Evolutionary conservation across 1,140 invertebrate genomes (phyloP).

Genomic region (Aphidius gifuensis): DNA sequence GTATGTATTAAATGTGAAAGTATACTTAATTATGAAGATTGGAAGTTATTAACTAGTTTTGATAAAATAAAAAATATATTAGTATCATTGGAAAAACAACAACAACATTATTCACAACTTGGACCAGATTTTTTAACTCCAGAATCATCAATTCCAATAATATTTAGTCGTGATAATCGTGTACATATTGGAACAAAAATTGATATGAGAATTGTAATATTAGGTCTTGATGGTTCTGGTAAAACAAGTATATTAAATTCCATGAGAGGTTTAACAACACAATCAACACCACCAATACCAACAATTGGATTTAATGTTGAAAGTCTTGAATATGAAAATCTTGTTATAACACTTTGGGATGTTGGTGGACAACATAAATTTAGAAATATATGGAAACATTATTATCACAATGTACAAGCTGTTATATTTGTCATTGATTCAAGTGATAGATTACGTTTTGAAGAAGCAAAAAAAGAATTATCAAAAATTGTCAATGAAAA

Average conservation of each 20-base stretch:
- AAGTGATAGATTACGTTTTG: constrained; percentile 52
- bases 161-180: constrained; percentile 65
- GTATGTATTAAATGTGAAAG: constrained; percentile 62
- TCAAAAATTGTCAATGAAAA: constrained; percentile 57
- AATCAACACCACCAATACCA: constrained; percentile 47
- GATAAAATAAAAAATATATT: constrained; percentile 58
- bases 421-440: constrained; percentile 61
- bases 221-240: constrained; percentile 59
- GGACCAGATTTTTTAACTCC: constrained; percentile 58
- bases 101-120: constrained; percentile 61
- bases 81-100: constrained; percentile 59
- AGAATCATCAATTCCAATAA: constrained; percentile 63
- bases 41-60: constrained; percentile 56
- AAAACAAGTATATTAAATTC: constrained; percentile 66
- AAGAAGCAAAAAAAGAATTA: constrained; percentile 57
- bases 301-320: constrained; percentile 65
- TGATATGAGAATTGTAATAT: constrained; percentile 63
- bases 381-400: constrained; percentile 61
- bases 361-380: constrained; percentile 62
- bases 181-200: constrained; percentile 66
- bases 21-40: constrained; percentile 60
- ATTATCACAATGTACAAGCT: constrained; percentile 60
- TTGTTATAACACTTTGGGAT: constrained; percentile 62
- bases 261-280: constrained; percentile 56
- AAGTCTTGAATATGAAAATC: constrained; percentile 60